Evolutionary conservation across 2,888 invertebrate species (phyloP).

Genomic region (Lepidochrysops patricia): DNA sequence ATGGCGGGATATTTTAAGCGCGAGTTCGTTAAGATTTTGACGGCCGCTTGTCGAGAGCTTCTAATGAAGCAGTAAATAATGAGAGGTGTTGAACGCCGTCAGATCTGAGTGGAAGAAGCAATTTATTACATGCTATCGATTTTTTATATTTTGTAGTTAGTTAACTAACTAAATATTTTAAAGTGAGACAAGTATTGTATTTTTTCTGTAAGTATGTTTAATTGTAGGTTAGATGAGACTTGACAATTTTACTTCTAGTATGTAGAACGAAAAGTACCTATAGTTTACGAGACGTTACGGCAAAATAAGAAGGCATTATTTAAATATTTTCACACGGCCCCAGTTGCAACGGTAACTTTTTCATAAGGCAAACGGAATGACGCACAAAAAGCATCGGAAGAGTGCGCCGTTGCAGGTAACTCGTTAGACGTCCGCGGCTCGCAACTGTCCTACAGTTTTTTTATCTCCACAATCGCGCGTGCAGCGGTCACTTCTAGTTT

Average conservation of each 20-base stretch:
- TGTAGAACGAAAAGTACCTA: too few species aligned
- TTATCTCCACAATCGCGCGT: constrained; percentile 56
- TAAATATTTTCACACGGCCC: constrained; percentile 13
- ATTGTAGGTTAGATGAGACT: too few species aligned
- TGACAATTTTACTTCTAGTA: too few species aligned
- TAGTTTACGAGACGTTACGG: too few species aligned
- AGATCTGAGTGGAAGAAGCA: constrained; percentile 62
- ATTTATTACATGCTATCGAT: constrained; percentile 27
- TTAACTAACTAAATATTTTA: too few species aligned
- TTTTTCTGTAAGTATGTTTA: too few species aligned
- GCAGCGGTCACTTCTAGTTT: constrained; percentile 61
- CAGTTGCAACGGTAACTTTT: constrained; percentile 34
- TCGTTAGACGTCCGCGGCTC: constrained; percentile 44
- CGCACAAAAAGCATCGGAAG: constrained; percentile 34
- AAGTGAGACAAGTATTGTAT: too few species aligned
- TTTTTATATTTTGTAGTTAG: not conserved
- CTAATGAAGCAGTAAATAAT: constrained; percentile 74
- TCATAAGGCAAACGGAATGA: constrained; percentile 32
- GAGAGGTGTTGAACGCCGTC: constrained; percentile 61
- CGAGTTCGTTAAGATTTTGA: constrained; percentile 64
- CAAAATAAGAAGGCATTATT: too few species aligned
- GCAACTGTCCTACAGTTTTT: constrained; percentile 49
- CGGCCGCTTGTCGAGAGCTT: constrained; percentile 65
- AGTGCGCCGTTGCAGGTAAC: constrained; percentile 30
- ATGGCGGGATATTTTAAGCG: constrained; percentile 63